A percentile compares a stretch with the other conserved stretches of the same genome.
These are phyloP conservation scores for Oenanthe oenanthe DNA, from an alignment of 2,113 vertebrate genomes.

Conservation along the genomic window DNA sequence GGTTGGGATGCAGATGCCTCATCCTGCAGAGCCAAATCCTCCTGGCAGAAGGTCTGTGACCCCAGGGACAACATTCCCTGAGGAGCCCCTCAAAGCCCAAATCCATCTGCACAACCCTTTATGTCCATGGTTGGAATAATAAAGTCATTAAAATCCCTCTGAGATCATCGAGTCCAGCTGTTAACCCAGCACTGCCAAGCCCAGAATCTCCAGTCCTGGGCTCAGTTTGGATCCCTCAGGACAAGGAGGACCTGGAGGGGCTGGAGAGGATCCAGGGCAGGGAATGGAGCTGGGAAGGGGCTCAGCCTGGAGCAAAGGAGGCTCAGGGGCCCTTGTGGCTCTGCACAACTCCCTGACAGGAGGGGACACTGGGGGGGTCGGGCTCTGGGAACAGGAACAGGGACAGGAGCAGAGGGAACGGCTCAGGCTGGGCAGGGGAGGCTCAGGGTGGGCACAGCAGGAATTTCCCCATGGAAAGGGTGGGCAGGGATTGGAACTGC, in stretches of 20 bases:
- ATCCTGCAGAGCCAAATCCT: neutral
- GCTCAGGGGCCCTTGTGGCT: too few relatives aligned
- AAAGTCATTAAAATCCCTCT: neutral
- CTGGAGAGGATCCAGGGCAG: rapidly evolving
- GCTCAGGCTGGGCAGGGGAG: neutral
- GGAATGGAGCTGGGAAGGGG: neutral
- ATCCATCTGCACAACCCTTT: neutral
- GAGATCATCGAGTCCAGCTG: neutral
- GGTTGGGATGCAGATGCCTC: neutral
- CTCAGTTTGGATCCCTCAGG: neutral
- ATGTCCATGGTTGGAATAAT: neutral
- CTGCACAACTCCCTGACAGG: too few relatives aligned
- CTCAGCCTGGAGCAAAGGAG: neutral
- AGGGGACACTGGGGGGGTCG: too few relatives aligned
- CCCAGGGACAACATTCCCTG: neutral
- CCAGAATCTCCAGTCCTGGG: neutral
- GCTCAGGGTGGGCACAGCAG: neutral
- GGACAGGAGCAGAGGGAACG: too few relatives aligned
- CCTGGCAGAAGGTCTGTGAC: neutral
- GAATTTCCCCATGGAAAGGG: neutral
- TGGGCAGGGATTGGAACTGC: neutral
- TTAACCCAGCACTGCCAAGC: neutral
- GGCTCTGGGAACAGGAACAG: too few relatives aligned
- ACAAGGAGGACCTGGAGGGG: neutral
- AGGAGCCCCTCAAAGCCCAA: neutral